Base-by-base conservation (phyloP, 2,113 vertebrate species). In the Callithrix jacchus region DNA sequence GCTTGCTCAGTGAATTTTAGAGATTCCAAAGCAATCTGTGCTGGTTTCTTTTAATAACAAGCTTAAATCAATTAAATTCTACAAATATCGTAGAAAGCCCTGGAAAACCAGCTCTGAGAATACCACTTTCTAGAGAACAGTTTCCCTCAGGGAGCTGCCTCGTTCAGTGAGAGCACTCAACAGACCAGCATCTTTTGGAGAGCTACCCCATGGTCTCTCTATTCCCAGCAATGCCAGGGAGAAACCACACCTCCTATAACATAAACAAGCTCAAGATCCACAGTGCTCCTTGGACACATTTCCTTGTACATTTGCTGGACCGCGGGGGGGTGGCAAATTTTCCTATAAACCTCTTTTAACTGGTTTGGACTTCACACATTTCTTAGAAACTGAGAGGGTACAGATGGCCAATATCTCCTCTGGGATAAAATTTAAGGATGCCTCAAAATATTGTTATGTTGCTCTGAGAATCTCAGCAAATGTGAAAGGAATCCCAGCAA, bases 191-290 rank as follows among this genome's bases (percentile, higher is more conserved):
- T 2, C 6, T 40, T 52, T 71, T 52, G 68, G 17, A 61, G n/a
- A 23, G 13, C 40, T 23, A 61, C 58, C 32, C 1, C 13, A 0
- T 27, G 32, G 23, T 18, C 35, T 52, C 0, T 27, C n/a, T 40
- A n/a, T 11, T 58, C 87, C 35, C 37, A 52, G 42, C 40, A 77
- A 35, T 14, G 3, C n/a, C 68, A 4, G 1, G 18, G 42, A 18
- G 37, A 70, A 83, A 42, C 35, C n/a, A 18, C 35, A 11, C 23
- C 25, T 49, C 58, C 83, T 56, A 82, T 32, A 4, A 42, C 5
- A 56, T 40, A 14, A 70, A 9, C 9, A n/a, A 16, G 37, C 12
- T 5, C 12, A 47, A 58, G 49, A 52, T 25, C 23, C 13, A 4
- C 2, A 3, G 42, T 8, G 16, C 5, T 10, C 76, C n/a, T 17